Evolutionary conservation across 2,888 invertebrate genomes (phyloP), one percentile per base, ranked within the genome.

Genomic region (Abrostola tripartita): DNA sequence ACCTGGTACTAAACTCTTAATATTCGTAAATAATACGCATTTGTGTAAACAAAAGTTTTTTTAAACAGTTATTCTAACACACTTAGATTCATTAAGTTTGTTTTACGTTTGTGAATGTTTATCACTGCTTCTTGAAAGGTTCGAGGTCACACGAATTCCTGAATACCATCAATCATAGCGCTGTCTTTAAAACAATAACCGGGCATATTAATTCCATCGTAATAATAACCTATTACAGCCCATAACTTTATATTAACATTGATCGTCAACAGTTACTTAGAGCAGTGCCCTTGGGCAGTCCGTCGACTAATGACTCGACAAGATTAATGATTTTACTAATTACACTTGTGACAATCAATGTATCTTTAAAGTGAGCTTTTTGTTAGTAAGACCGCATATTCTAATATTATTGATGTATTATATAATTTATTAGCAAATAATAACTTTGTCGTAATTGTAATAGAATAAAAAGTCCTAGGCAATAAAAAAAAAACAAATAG

Each of bases 291-390:
- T 92, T 92, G 93, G 89, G 89, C 90, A 85, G 83, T 84, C 82
- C 87, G 84, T 85, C 81, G 81, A 80, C 90, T 93, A 93, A 93
- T 92, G 92, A 88, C 89, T 86, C 66, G 68, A 68, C 71, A 91
- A 90, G 94, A 94, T 94, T 93, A 90, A 94, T 93, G 93, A 89
- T 89, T 90, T 88, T 70, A 90, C 91, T 93, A 93, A 94, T 94
- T 93, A 93, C 83, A 87, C 83, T 84, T 85, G 91, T 86, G 93
- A 94, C 93, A 93, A 92, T 91, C 89, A 88, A 88, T 89, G 88
- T 86, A 85, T 82, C 87, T 90, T 85, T 84, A 84, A 88, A 87
- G 62, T 50, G 60, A 76, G 84, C 83, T 90, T 90, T 92, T 92
- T 90, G 85, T 76, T 81, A 78, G 73, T 76, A 71, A 70, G 64